These are phyloP conservation scores for Drosophila truncata DNA, from an alignment of 1,140 invertebrate species.

Conservation along the genomic window DNA sequence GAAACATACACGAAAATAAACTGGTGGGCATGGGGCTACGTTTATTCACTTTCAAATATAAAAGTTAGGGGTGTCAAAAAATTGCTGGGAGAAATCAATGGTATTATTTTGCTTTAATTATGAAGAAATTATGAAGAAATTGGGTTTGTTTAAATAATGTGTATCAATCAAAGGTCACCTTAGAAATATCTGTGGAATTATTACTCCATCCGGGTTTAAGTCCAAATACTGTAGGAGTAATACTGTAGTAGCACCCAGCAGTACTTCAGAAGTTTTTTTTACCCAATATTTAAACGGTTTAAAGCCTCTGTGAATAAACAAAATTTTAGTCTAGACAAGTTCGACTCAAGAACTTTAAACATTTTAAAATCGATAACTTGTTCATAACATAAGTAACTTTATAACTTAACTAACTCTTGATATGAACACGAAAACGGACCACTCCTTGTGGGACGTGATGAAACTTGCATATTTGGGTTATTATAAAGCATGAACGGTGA, in stretches of 20 bases:
- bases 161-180: background rate
- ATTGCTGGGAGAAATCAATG: background rate
- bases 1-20: constrained; percentile 10
- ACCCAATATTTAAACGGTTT: background rate
- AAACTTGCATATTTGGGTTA: too few relatives aligned
- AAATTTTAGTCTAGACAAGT: background rate
- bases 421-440: too few relatives aligned
- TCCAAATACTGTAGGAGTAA: background rate
- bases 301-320: background rate
- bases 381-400: too few relatives aligned
- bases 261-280: background rate
- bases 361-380: too few relatives aligned
- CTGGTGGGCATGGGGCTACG: constrained; percentile 1
- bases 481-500: too few relatives aligned
- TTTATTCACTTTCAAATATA: background rate
- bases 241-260: background rate
- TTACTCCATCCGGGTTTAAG: background rate
- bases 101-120: background rate
- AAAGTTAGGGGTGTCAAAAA: background rate
- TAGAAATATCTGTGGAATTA: background rate
- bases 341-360: background rate
- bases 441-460: too few relatives aligned
- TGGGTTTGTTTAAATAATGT: background rate
- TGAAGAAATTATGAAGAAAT: background rate
- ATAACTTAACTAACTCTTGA: too few relatives aligned